Conservation (phyloP, 2,888 invertebrate genomes). For the Oscheius sp. region DNA sequence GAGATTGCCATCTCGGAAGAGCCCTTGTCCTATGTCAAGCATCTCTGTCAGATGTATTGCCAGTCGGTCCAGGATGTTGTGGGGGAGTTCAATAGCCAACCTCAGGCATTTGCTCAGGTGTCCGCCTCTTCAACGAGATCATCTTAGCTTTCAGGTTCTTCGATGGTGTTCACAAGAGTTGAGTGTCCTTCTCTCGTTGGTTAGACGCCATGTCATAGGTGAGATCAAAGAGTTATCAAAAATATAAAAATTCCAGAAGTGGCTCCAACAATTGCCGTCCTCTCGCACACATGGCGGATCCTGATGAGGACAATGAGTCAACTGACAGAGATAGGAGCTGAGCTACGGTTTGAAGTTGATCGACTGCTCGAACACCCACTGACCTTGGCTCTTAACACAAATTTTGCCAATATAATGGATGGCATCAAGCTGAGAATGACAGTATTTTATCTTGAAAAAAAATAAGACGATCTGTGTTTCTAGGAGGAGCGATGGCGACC, state of each 20-base stretch:
- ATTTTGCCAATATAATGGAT: slow-evolving; percentile 85
- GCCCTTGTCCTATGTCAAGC: slow-evolving; percentile 68
- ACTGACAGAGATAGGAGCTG: slow-evolving; percentile 80
- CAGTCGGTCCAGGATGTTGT: slow-evolving; percentile 65
- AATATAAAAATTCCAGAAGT: slow-evolving; percentile 52
- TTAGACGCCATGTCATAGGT: slow-evolving; percentile 70
- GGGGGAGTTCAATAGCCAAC: slow-evolving; percentile 60
- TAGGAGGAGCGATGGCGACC: slow-evolving; percentile 90
- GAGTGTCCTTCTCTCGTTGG: slow-evolving; percentile 61
- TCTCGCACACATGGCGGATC: slow-evolving; percentile 67
- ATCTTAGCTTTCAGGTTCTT: slow-evolving; percentile 60
- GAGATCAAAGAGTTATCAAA: neutral
- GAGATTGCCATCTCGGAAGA: slow-evolving; percentile 59
- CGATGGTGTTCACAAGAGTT: slow-evolving; percentile 71
- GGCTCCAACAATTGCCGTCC: slow-evolving; percentile 69
- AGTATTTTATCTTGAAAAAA: too few species aligned
- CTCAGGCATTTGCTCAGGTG: slow-evolving; percentile 74
- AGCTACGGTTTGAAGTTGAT: slow-evolving; percentile 88
- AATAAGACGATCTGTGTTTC: slow-evolving; percentile 43
- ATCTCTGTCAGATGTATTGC: slow-evolving; percentile 55
- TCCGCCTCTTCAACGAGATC: too few species aligned
- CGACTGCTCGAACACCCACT: slow-evolving; percentile 85
- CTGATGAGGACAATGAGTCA: slow-evolving; percentile 66
- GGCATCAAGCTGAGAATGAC: slow-evolving; percentile 81
- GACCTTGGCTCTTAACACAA: slow-evolving; percentile 83